Evolutionary conservation across 2,113 vertebrate species (phyloP), one percentile per base, ranked within the genome.

Genomic region (Aleadryas rufinucha): DNA sequence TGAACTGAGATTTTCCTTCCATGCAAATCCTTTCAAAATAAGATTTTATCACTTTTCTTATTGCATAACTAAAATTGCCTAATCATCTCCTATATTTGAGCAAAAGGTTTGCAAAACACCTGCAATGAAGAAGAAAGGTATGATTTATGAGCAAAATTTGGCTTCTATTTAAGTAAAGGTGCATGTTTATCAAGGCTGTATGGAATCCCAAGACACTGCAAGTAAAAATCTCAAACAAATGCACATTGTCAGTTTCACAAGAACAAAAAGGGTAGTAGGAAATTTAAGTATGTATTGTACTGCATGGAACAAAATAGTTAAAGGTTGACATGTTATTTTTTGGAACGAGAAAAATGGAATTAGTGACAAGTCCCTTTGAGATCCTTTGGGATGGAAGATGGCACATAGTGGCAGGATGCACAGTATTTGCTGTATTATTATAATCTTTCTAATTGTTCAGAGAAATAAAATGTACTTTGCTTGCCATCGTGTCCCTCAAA

Each of bases 271-370:
- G 13, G 28, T 69, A 79, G 37, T 41, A 87, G 60, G 7, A 93
- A 95, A 93, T 90, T 56, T 60, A 91, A 54, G 42, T 50, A 47
- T 41, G 30, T 47, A 71, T 86, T 88, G 52, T 90, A 45, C 64
- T 59, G 16, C 61, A 81, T 81, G 95, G 69, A 92, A 93, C 69
- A 96, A 95, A 96, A 96, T 68, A 96, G 95, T 92, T 94, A 96
- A 95, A 96, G 80, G 92, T 96, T 97, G 96, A 93, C 83, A 93
- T 76, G 82, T 24, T 78, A 61, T 87, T 95, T 93, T 95, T 94
- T 97, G 96, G 96, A 97, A 95, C 7, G 22, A 93, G 94, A 94
- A 94, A 96, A 96, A 96, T 89, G 81, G 94, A 96, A 93, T 95
- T 96, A 91, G 84, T 91, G 80, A 96, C 93, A 96, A 90, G 94